Percentiles rank a stretch among this genome's conserved stretches.
Conservation (phyloP, 2,888 invertebrate genomes). For the Trachelus stipa region DNA sequence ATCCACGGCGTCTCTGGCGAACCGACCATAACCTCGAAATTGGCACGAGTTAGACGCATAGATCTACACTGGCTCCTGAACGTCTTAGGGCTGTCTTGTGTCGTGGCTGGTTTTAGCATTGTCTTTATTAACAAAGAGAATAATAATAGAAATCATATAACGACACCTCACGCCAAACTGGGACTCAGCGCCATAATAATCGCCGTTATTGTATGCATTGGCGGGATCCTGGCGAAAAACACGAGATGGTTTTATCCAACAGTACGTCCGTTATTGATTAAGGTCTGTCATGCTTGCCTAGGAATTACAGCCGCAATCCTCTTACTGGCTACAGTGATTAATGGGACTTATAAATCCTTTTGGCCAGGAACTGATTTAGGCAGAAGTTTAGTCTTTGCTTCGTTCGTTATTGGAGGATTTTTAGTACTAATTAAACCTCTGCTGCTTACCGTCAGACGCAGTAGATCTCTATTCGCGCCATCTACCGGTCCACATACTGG, state of each 20-base stretch:
- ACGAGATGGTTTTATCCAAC: conserved; percentile 55
- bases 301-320: conserved; percentile 53
- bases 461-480: conserved; percentile 41
- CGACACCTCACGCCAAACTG: conserved; percentile 49
- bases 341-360: conserved; percentile 51
- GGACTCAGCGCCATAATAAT: conserved; percentile 53
- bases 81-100: conserved; percentile 43
- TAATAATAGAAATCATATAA: conserved; percentile 42
- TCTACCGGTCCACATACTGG: neutral
- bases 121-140: conserved; percentile 50
- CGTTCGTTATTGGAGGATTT: conserved; percentile 51
- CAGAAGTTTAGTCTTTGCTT: conserved; percentile 45
- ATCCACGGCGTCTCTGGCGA: conserved; percentile 59
- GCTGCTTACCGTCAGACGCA: conserved; percentile 50
- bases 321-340: conserved; percentile 52
- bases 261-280: conserved; percentile 52
- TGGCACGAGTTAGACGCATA: conserved; percentile 46
- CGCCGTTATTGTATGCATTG: conserved; percentile 36
- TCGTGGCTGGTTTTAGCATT: conserved; percentile 50
- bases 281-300: conserved; percentile 53
- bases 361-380: conserved; percentile 46
- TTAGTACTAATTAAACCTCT: conserved; percentile 56
- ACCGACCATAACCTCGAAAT: conserved; percentile 41
- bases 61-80: conserved; percentile 59
- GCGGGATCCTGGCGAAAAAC: conserved; percentile 56